Percentiles rank a stretch among this genome's conserved stretches.
phyloP scores from a whole-genome alignment of 2,888 invertebrate species.

The Xylophagus ater region DNA sequence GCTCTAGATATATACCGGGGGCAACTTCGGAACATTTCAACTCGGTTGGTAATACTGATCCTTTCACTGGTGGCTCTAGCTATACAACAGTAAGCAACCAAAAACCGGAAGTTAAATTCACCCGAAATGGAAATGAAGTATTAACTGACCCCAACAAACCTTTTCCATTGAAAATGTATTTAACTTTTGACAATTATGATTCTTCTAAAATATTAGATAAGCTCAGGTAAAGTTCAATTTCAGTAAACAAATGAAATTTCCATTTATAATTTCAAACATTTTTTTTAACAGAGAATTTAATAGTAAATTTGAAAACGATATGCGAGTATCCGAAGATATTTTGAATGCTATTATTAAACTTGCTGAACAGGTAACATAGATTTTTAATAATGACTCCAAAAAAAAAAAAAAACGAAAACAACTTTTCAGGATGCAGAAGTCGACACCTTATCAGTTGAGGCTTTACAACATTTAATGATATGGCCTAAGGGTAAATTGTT shows the following conservation, averaged over 20 bases:
- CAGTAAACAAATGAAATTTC: background rate
- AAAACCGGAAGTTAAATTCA: constrained; percentile 26
- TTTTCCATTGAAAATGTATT: constrained; percentile 42
- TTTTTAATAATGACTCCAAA: no score
- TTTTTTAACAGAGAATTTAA: constrained; percentile 54
- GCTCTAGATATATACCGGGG: constrained; percentile 54
- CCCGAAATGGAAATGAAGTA: constrained; percentile 16
- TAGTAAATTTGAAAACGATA: constrained; percentile 44
- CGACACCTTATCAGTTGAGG: constrained; percentile 41
- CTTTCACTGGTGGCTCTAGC: constrained; percentile 57
- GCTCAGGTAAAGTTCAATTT: constrained; percentile 35
- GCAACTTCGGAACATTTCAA: constrained; percentile 24
- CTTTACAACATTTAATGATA: constrained; percentile 50
- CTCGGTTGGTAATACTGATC: constrained; percentile 45
- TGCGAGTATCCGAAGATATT: constrained; percentile 44
- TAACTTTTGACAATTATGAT: constrained; percentile 70
- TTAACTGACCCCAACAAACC: constrained; percentile 18
- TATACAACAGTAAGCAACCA: constrained; percentile 54
- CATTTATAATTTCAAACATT: constrained; percentile 1
- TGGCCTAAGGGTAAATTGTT: constrained; percentile 57
- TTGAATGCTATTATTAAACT: constrained; percentile 54
- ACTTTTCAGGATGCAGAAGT: constrained; percentile 20
- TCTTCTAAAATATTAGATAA: constrained; percentile 61
- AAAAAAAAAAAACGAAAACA: no score
- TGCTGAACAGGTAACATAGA: constrained; percentile 38